Conservation (phyloP, 1,140 invertebrate genomes). For the Meteorus sp. region DNA sequence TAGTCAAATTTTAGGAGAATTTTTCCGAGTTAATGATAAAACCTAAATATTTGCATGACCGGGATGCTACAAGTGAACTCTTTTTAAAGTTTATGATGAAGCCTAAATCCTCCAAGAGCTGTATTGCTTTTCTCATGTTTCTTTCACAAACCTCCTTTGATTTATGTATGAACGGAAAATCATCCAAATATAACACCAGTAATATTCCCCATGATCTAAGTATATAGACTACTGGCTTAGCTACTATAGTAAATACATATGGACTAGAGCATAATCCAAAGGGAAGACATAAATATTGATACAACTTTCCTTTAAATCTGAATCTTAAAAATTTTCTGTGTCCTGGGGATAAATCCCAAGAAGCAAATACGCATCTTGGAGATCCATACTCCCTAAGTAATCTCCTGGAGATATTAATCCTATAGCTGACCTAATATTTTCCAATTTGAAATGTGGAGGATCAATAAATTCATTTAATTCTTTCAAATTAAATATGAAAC, state of each 20-base stretch:
- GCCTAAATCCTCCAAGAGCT: background rate
- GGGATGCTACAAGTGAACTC: no score
- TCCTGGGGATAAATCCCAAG: background rate
- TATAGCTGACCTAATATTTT: background rate
- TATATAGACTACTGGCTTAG: background rate
- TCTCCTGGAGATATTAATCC: background rate
- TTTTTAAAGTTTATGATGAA: slow-evolving; percentile 14
- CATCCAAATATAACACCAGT: slow-evolving; percentile 4
- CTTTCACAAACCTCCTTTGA: background rate
- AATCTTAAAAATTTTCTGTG: slow-evolving; percentile 2
- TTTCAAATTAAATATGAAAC: slow-evolving; percentile 7
- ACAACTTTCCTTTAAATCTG: background rate
- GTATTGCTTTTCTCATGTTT: background rate
- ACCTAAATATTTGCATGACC: no score
- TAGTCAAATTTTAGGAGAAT: no score
- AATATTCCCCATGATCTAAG: background rate
- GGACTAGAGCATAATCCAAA: slow-evolving; percentile 1
- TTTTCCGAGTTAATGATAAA: no score
- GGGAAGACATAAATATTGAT: background rate
- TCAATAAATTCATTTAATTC: slow-evolving; percentile 8
- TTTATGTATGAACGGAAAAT: background rate
- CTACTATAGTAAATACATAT: slow-evolving; percentile 6
- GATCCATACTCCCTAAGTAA: background rate
- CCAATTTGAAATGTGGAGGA: slow-evolving; percentile 5
- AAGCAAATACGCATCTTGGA: background rate